These are phyloP conservation scores for Laterallus jamaicensis DNA, from an alignment of 2,113 vertebrate genomes.

Conservation along the genomic window DNA sequence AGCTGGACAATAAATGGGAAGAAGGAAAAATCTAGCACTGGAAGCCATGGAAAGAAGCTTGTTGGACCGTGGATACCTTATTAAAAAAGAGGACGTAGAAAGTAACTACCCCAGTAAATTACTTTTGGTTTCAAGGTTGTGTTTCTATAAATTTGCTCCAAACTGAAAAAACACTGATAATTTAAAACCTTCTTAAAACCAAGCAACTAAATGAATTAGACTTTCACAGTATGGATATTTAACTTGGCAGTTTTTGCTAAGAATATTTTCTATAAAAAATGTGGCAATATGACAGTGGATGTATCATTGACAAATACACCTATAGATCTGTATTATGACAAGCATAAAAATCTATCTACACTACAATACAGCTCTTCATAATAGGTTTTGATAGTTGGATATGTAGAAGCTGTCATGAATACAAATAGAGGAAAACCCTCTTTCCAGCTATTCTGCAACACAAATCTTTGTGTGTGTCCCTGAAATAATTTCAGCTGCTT, in stretches of 20 bases:
- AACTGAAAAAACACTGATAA: not conserved
- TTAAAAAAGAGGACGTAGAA: not conserved
- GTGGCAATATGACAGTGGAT: not conserved
- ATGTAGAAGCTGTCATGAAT: conserved; percentile 32
- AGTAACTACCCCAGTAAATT: conserved; percentile 10
- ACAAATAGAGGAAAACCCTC: conserved; percentile 31
- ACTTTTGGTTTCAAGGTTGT: conserved; percentile 3
- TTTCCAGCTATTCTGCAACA: conserved; percentile 35
- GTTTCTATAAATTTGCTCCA: not conserved
- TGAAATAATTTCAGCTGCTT: conserved; percentile 38
- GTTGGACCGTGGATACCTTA: not conserved
- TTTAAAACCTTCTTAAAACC: not conserved
- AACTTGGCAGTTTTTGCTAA: conserved; percentile 8
- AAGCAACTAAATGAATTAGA: not conserved
- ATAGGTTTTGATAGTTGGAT: conserved; percentile 48
- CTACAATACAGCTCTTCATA: conserved; percentile 33
- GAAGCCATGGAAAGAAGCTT: not conserved
- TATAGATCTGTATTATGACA: conserved; percentile 53
- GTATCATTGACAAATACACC: conserved; percentile 27
- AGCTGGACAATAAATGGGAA: not conserved
- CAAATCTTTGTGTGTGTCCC: conserved; percentile 17
- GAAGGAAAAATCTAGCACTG: not conserved
- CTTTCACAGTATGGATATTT: not conserved
- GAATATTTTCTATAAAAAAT: conserved; percentile 44
- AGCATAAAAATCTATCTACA: conserved; percentile 17